These are phyloP conservation scores for Arctia plantaginis DNA, from an alignment of 2,888 invertebrate species.

Conservation along the genomic window DNA sequence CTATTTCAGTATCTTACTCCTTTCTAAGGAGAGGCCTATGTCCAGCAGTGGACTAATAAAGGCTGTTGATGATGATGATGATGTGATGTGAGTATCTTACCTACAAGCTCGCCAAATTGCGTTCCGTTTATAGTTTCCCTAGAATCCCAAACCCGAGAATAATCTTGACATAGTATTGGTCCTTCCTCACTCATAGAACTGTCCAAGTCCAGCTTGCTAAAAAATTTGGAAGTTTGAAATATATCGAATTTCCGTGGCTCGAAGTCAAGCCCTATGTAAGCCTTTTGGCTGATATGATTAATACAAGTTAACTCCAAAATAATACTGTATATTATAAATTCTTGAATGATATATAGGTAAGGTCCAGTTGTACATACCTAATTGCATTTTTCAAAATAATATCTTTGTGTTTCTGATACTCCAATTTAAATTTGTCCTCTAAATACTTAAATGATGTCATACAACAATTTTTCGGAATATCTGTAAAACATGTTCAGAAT, in stretches of 20 bases:
- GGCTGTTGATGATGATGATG: no score
- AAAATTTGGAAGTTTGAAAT: constrained; percentile 34
- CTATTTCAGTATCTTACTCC: no score
- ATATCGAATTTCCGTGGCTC: background rate
- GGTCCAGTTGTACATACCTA: constrained; percentile 55
- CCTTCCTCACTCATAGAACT: constrained; percentile 62
- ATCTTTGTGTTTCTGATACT: constrained; percentile 68
- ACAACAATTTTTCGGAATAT: constrained; percentile 71
- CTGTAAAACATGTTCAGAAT: constrained; percentile 49
- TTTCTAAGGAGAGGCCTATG: no score
- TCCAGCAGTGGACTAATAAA: no score
- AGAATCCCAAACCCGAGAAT: constrained; percentile 64
- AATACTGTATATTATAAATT: background rate
- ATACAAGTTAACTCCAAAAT: background rate
- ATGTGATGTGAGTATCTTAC: constrained; percentile 64
- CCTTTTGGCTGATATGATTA: no score
- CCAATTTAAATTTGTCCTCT: constrained; percentile 62
- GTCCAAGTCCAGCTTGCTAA: constrained; percentile 74
- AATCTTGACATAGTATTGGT: constrained; percentile 72
- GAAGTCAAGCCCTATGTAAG: background rate
- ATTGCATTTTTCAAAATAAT: constrained; percentile 68
- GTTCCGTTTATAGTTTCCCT: constrained; percentile 56
- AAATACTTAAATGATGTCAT: constrained; percentile 66
- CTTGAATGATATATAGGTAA: background rate
- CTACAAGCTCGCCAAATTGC: constrained; percentile 70